Conservation (phyloP, 1,140 invertebrate species). For the Leptinotarsa undecemlineata region DNA sequence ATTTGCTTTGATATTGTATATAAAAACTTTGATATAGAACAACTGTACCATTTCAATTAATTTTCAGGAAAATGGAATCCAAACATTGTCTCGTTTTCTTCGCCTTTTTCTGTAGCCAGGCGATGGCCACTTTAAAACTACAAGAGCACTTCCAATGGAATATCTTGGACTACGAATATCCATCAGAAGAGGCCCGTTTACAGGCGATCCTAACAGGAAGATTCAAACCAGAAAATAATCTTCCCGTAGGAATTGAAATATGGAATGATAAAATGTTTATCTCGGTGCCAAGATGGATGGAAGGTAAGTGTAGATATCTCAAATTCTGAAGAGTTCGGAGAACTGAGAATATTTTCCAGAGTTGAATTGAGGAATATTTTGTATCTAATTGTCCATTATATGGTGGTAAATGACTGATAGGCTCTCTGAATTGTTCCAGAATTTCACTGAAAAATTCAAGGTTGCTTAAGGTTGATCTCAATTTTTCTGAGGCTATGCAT, state of each 20-base stretch:
- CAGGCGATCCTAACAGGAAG: slow-evolving; percentile 66
- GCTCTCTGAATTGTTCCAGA: no score
- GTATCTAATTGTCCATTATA: not conserved
- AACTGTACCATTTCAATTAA: not conserved
- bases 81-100: not conserved
- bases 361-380: not conserved
- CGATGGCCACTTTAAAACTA: not conserved
- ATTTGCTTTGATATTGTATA: no score
- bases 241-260: slow-evolving; percentile 79
- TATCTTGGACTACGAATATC: slow-evolving; percentile 74
- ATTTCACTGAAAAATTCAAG: no score
- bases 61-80: not conserved
- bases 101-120: not conserved
- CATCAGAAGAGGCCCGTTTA: slow-evolving; percentile 62
- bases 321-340: not conserved
- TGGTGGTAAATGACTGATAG: no score
- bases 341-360: no score
- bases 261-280: slow-evolving; percentile 78
- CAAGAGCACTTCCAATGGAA: slow-evolving; percentile 75
- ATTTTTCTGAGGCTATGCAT: no score
- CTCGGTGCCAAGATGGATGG: slow-evolving; percentile 74
- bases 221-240: slow-evolving; percentile 71
- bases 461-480: no score
- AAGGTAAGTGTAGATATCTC: slow-evolving; percentile 35
- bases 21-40: no score